A percentile compares a stretch with the other conserved stretches of the same genome.
Conservation (phyloP, 2,113 vertebrate species). For the Sorex araneus region DNA sequence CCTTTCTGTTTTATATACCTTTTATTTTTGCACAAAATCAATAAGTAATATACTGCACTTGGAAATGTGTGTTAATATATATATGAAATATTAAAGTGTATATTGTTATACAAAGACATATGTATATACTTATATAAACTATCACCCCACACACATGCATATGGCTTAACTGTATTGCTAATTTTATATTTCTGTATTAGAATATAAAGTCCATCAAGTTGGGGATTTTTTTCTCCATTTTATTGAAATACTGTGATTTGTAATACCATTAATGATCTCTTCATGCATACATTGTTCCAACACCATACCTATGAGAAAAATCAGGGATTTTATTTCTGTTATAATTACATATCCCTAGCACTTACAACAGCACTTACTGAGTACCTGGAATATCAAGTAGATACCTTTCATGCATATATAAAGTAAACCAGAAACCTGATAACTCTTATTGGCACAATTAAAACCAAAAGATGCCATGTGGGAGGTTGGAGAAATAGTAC, state of each 20-base stretch:
- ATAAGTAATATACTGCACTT: not conserved
- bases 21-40: not conserved
- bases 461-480: conserved; percentile 22
- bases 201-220: not conserved
- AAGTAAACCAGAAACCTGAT: conserved; percentile 26
- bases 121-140: not conserved
- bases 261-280: no score
- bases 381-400: not conserved
- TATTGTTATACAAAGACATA: not conserved
- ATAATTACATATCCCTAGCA: not conserved
- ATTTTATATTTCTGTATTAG: not conserved
- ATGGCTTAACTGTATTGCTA: not conserved
- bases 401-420: not conserved
- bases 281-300: no score
- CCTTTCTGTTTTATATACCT: conserved; percentile 5
- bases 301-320: no score
- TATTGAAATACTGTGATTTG: no score
- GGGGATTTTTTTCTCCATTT: not conserved
- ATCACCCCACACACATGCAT: not conserved
- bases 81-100: not conserved
- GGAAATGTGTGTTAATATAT: conserved; percentile 1
- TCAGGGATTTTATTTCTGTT: not conserved
- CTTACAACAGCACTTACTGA: not conserved
- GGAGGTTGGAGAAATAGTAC: no score
- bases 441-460: not conserved